Evolutionary conservation across 2,888 invertebrate species (phyloP), one percentile per base, ranked within the genome.

Genomic region (Eupithecia vulgata): DNA sequence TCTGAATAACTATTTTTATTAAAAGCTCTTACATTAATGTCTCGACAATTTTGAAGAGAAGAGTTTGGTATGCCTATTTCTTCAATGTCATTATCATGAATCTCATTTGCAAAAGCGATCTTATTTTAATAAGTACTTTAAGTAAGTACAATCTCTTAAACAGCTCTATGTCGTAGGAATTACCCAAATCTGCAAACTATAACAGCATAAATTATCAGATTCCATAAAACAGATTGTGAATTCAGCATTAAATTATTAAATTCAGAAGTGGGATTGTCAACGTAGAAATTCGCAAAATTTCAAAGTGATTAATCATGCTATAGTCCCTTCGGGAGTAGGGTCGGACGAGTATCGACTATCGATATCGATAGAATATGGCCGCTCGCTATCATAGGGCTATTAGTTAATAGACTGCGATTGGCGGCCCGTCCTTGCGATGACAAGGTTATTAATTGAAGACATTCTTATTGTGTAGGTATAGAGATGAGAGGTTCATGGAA

Each of bases 241-340:
- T 78, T 81, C 77, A 70, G 34, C 75, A 81, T 76, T 70, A 75
- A 82, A 81, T 87, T 80, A 81, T 79, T 78, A 81, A 85, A 84
- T 83, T 81, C 80, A 79, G 78, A 84, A 81, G 83, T 79, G 74
- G 81, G 80, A 82, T 81, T 82, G 80, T 84, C 79, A 76, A 78
- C 78, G 81, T 81, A 79, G 81, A 81, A 85, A 82, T 81, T 81
- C 81, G 81, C 77, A 79, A 82, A 85, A 85, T 85, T 84, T 83
- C 79, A 77, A 80, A 81, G 81, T 83, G 82, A 87, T 87, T 87
- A 86, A 89, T 88, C 87, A 87, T 83, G 76, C 82, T 83, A 80
- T 78, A 81, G 79, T 81, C 81, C 78, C 80, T 70, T 65, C n/a
- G 75, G 75, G 71, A 72, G 62, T 78, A 80, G 78, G 76, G 77